These are phyloP conservation scores for Euleptes europaea DNA, from an alignment of 2,113 vertebrate genomes.

Conservation along the genomic window DNA sequence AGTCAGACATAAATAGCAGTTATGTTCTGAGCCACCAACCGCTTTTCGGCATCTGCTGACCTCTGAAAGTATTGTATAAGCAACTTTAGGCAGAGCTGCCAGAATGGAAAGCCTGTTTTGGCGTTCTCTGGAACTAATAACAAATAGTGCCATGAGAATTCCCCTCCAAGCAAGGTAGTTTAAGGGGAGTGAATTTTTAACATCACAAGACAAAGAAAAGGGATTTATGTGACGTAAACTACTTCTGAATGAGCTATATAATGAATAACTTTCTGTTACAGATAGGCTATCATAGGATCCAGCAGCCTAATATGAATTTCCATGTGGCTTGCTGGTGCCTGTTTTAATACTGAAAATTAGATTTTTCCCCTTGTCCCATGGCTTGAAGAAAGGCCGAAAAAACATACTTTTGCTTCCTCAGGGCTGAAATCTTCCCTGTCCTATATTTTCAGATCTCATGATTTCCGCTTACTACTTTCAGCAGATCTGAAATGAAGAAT, in stretches of 20 bases:
- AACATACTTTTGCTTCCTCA: background rate
- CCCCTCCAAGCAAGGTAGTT: conserved; percentile 12
- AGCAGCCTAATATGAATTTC: background rate
- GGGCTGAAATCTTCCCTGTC: background rate
- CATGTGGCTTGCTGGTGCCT: background rate
- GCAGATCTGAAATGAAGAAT: background rate
- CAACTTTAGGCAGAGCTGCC: background rate
- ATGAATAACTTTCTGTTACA: conserved; percentile 11
- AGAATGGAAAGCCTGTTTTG: conserved; percentile 58
- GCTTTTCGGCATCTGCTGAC: conserved; percentile 9
- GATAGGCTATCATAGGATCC: background rate
- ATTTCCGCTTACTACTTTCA: background rate
- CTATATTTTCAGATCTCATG: background rate
- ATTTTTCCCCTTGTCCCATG: background rate
- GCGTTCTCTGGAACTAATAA: conserved; percentile 24
- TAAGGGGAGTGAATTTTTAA: conserved; percentile 29
- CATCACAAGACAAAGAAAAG: conserved; percentile 9
- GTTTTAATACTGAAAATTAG: background rate
- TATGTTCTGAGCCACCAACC: conserved; percentile 45
- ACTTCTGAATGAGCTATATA: conserved; percentile 17
- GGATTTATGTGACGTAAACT: conserved; percentile 25
- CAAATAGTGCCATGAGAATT: background rate
- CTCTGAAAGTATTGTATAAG: conserved; percentile 48
- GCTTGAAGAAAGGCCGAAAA: background rate
- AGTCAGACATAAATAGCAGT: conserved; percentile 45